Conservation (phyloP, 2,888 invertebrate species). For the Tridacna gigas region DNA sequence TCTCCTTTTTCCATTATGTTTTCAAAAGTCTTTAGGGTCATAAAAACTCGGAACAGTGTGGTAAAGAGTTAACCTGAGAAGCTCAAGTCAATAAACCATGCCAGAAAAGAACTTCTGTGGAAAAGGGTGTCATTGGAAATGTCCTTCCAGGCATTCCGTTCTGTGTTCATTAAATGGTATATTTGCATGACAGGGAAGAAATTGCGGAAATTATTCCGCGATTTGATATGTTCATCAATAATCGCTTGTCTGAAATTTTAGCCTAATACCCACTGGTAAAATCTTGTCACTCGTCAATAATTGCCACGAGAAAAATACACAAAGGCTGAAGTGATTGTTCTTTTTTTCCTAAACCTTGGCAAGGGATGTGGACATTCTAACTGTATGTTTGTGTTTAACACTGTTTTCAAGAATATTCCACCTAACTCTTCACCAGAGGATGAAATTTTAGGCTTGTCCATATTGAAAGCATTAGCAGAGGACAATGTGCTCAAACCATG, state of each 20-base stretch:
- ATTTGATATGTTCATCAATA: slow-evolving; percentile 55
- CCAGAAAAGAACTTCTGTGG: too few relatives aligned
- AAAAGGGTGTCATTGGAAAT: background rate
- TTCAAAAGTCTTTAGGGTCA: too few relatives aligned
- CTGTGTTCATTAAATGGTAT: slow-evolving; percentile 46
- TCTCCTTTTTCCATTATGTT: too few relatives aligned
- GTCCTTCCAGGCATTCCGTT: slow-evolving; percentile 7
- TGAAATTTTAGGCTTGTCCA: background rate
- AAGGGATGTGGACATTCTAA: background rate
- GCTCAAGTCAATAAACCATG: too few relatives aligned
- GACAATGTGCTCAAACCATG: too few relatives aligned
- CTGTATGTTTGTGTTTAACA: background rate
- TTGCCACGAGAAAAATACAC: background rate
- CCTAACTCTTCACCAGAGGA: background rate
- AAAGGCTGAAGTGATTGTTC: background rate
- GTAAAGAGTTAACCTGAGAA: too few relatives aligned
- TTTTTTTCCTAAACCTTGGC: background rate
- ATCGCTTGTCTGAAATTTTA: slow-evolving; percentile 18
- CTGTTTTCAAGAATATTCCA: background rate
- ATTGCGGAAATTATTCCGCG: slow-evolving; percentile 52
- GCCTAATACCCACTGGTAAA: slow-evolving; percentile 19
- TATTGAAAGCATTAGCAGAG: background rate
- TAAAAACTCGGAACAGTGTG: too few relatives aligned
- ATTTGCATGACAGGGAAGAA: slow-evolving; percentile 44
- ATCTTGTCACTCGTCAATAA: slow-evolving; percentile 21